phyloP scores from a whole-genome alignment of 1,140 invertebrate genomes.

The Pogonognathellus flavescens region DNA sequence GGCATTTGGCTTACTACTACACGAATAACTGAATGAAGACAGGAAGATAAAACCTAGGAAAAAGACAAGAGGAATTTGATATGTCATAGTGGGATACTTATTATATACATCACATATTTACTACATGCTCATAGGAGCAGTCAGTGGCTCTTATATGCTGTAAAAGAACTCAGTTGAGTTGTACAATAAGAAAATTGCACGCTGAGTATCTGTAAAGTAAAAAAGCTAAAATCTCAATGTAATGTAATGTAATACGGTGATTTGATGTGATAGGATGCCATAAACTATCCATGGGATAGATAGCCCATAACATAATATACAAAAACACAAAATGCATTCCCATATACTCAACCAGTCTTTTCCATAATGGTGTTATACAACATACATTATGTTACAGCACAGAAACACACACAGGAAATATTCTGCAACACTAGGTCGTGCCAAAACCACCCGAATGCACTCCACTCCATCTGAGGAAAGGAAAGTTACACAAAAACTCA shows the following conservation, averaged over 20 bases:
- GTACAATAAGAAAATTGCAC: constrained; percentile 30
- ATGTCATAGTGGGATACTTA: constrained; percentile 41
- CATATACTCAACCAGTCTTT: no score
- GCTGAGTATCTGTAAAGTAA: not conserved
- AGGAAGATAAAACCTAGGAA: constrained; percentile 29
- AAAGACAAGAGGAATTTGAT: constrained; percentile 42
- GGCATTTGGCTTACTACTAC: not conserved
- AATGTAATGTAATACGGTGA: constrained; percentile 36
- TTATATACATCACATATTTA: constrained; percentile 31
- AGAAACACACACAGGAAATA: no score
- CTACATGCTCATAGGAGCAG: not conserved
- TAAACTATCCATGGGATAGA: constrained; percentile 6
- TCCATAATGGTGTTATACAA: no score
- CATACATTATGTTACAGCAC: no score
- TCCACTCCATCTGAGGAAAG: no score
- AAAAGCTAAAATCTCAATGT: constrained; percentile 31
- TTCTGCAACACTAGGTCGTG: no score
- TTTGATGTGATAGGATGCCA: constrained; percentile 22
- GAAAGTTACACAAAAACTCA: no score
- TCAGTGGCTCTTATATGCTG: not conserved
- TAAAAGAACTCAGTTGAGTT: not conserved
- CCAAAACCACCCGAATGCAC: no score
- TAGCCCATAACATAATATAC: not conserved
- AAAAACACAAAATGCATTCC: no score
- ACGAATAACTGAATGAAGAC: constrained; percentile 22